Base-by-base conservation (phyloP, 2,113 vertebrate genomes). In the Chionodraco myersi region DNA sequence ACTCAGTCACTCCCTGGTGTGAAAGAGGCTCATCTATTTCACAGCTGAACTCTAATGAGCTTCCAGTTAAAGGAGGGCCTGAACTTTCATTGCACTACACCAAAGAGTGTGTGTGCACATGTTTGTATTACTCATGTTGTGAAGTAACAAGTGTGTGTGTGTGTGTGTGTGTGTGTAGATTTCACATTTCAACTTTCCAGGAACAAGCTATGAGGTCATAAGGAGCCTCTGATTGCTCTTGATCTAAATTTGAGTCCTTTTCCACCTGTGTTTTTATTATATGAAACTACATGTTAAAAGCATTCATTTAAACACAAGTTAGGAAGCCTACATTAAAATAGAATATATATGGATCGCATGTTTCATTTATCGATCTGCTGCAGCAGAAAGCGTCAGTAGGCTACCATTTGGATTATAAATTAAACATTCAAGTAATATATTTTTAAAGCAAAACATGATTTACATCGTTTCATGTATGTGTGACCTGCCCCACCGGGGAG, bases 11-110 rank as follows among this genome's bases (percentile, higher is more conserved):
- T 85, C 74, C 69, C 73, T 57, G 56, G 88, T 94, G 93, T 91
- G 89, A 94, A 93, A 86, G 76, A 83, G 79, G 63, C 26, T 3
- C 62, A 53, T 73, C 26, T 71, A 78, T 85, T 90, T 94, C 86
- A 94, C 93, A 92, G 5, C 18, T 67, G 77, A 75, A 23, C 76
- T 90, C 92, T 93, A 94, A 94, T 94, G 80, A 89, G 86, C 82
- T 41, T 73, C 64, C 68, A 73, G 56, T 88, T 84, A 74, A 72
- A n/a, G 54, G 72, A 83, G 63, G 68, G 73, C 56, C 51, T 51
- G 47, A 84, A 75, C 54, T 56, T 60, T 64, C 59, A 21, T 14
- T 75, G 83, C 30, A 66, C 57, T 68, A 57, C n/a, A 75, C 57
- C 57, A 36, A 30, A 68, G 61, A 69, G 18, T 58, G 23, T 60